phyloP scores from a whole-genome alignment of 1,140 invertebrate species.

The Atta texana region DNA sequence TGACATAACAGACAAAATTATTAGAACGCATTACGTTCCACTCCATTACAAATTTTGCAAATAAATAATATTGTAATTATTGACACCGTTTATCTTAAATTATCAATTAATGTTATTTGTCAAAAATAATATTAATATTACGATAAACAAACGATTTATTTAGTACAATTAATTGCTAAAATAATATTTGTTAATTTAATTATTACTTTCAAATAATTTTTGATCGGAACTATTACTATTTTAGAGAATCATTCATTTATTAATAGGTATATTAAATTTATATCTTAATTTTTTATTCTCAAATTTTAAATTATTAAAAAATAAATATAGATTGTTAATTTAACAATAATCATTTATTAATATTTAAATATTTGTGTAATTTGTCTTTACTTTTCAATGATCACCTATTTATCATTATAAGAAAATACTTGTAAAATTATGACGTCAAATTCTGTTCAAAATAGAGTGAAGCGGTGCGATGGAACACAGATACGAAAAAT shows the following conservation, averaged over 20 bases:
- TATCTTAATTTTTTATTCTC: neutral
- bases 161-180: neutral
- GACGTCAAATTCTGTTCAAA: slow-evolving; percentile 36
- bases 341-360: neutral
- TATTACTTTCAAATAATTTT: neutral
- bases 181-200: neutral
- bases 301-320: neutral
- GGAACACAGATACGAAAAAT: slow-evolving; percentile 82
- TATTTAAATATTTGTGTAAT: neutral
- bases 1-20: slow-evolving; percentile 33
- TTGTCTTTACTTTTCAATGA: neutral
- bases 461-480: slow-evolving; percentile 68
- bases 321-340: neutral
- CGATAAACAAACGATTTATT: neutral
- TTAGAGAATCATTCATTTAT: neutral
- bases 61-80: slow-evolving; percentile 2
- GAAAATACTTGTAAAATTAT: slow-evolving; percentile 4
- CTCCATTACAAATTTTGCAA: slow-evolving; percentile 36
- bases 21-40: slow-evolving; percentile 52
- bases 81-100: neutral
- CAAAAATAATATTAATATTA: slow-evolving; percentile 25
- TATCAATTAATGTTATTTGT: neutral
- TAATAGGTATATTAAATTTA: neutral
- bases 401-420: neutral
- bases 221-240: neutral